phyloP scores from a whole-genome alignment of 2,888 invertebrate species.

The Sminthurides aquaticus region DNA sequence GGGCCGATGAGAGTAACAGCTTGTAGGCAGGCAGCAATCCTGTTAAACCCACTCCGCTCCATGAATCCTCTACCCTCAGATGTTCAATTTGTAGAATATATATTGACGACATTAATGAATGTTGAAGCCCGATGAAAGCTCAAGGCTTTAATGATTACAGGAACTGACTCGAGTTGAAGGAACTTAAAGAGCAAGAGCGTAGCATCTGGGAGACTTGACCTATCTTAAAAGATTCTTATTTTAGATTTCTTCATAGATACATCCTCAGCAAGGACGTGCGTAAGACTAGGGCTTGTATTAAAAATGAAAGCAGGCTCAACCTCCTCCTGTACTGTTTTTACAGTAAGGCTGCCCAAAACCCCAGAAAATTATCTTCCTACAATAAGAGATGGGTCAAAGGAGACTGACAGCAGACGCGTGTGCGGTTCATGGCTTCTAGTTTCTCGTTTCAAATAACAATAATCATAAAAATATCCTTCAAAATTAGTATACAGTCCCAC shows the following conservation, averaged over 20 bases:
- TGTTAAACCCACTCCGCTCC: no score
- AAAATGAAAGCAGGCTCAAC: no score
- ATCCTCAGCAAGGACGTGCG: no score
- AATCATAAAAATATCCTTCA: not conserved
- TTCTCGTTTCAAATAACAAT: not conserved
- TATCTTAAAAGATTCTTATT: constrained; percentile 21
- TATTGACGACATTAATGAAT: not conserved
- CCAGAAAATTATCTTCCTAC: no score
- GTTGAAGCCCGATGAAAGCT: not conserved
- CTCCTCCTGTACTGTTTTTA: no score
- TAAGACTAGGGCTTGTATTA: no score
- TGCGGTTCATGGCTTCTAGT: not conserved
- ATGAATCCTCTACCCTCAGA: no score
- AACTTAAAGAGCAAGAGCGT: constrained; percentile 7
- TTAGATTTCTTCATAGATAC: no score
- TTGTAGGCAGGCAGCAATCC: no score
- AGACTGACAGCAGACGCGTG: not conserved
- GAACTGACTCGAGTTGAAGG: not conserved
- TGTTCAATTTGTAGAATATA: not conserved
- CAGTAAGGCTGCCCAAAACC: no score
- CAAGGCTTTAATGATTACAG: not conserved
- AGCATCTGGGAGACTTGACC: constrained; percentile 20
- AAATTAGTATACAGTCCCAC: not conserved
- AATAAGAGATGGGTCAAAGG: no score
- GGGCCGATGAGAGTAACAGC: no score